phyloP scores from a whole-genome alignment of 2,888 invertebrate species.

The Hypsopygia costalis region DNA sequence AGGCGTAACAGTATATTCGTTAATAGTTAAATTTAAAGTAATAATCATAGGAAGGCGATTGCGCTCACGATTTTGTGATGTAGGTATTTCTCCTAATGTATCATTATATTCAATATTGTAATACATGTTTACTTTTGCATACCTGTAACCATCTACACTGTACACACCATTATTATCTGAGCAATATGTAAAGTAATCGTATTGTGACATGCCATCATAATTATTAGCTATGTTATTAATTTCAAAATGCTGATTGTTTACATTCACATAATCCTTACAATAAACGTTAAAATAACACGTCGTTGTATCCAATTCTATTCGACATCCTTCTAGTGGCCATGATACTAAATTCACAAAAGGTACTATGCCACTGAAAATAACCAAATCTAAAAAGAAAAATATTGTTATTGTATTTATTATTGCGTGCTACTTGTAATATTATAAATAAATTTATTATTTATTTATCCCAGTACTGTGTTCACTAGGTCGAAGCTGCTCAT shows the following conservation, averaged over 20 bases:
- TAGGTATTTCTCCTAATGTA: not conserved
- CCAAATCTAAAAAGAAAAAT: not conserved
- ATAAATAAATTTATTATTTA: too few species aligned
- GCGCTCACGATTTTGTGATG: not conserved
- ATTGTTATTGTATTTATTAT: too few species aligned
- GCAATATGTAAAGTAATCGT: too few species aligned
- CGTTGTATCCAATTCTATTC: not conserved
- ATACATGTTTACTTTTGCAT: not conserved
- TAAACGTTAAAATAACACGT: not conserved
- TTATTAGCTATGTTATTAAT: too few species aligned
- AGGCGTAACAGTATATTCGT: constrained; percentile 27
- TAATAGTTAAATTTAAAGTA: constrained; percentile 36
- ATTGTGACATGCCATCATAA: too few species aligned
- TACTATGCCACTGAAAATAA: not conserved
- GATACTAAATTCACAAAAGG: not conserved
- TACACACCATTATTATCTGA: too few species aligned
- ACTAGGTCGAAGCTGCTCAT: too few species aligned
- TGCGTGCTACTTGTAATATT: not conserved
- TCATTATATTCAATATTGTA: not conserved
- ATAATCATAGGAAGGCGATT: constrained; percentile 11
- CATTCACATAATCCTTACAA: not conserved
- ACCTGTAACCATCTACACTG: too few species aligned
- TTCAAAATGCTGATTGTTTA: not conserved
- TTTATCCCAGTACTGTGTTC: too few species aligned
- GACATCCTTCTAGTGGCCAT: not conserved